These are phyloP conservation scores for Caenorhabditis remanei DNA, from an alignment of 1,140 invertebrate genomes.

Conservation along the genomic window DNA sequence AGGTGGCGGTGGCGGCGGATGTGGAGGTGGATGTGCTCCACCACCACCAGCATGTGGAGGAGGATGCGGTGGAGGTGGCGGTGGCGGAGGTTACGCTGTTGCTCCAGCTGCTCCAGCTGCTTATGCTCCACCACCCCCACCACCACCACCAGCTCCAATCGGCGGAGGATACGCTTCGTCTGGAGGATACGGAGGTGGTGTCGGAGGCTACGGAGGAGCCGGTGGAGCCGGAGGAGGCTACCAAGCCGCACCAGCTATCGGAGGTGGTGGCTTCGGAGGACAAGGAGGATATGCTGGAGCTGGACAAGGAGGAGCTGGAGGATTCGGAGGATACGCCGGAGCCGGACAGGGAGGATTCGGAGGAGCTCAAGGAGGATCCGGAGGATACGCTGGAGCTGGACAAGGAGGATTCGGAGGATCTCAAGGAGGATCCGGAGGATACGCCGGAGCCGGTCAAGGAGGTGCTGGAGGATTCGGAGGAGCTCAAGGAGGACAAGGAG, in stretches of 20 bases:
- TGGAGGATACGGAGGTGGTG: constrained; percentile 32
- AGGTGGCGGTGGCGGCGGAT: constrained; percentile 20
- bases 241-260: constrained; percentile 15
- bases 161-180: background rate
- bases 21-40: background rate
- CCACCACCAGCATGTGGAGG: background rate
- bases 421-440: constrained; percentile 8
- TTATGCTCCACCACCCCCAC: constrained; percentile 22
- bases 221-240: constrained; percentile 18
- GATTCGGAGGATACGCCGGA: constrained; percentile 30
- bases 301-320: background rate
- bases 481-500: constrained; percentile 12
- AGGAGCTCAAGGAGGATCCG: constrained; percentile 1
- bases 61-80: background rate
- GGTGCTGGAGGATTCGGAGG: constrained; percentile 9
- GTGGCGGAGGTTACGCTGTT: constrained; percentile 26
- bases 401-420: constrained; percentile 15
- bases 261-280: constrained; percentile 31
- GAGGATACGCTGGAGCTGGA: constrained; percentile 23
- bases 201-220: constrained; percentile 5
- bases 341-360: constrained; percentile 18
- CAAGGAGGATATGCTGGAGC: constrained; percentile 19
- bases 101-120: constrained; percentile 3
- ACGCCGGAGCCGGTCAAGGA: constrained; percentile 1
- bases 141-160: constrained; percentile 37